phyloP scores from a whole-genome alignment of 2,797 vertebrate species.

The Spinus olivaceus region DNA sequence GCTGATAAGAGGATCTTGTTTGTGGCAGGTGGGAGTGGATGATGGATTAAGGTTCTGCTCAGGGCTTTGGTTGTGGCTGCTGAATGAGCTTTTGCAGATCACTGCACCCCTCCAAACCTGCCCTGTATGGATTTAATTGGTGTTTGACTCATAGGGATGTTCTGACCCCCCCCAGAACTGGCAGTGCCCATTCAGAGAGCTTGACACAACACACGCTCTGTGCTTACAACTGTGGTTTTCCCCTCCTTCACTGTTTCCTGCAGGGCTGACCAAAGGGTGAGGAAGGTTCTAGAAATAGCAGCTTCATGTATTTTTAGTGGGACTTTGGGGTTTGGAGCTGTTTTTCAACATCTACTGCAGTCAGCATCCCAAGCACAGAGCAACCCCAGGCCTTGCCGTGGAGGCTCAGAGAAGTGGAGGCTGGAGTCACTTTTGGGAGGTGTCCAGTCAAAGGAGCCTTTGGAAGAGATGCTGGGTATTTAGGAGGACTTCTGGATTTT shows the following conservation, averaged over 20 bases:
- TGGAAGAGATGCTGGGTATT: background rate
- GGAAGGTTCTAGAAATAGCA: background rate
- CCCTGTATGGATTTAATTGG: background rate
- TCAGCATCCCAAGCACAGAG: background rate
- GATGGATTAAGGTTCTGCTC: background rate
- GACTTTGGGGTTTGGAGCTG: background rate
- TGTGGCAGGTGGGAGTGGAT: background rate
- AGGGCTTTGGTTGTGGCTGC: background rate
- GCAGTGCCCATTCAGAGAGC: background rate
- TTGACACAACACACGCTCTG: rapidly evolving
- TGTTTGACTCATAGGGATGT: background rate
- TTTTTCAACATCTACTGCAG: background rate
- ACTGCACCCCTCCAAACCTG: background rate
- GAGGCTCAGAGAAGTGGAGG: background rate
- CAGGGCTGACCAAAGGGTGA: background rate
- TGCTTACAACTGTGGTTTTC: background rate
- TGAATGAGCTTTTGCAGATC: background rate
- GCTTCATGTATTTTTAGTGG: background rate
- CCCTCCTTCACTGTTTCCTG: background rate
- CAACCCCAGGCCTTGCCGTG: background rate
- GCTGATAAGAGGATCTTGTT: background rate
- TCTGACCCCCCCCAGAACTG: background rate
- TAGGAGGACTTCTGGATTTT: background rate
- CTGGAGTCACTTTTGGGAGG: background rate
- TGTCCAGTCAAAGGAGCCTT: background rate